Percentiles rank a stretch among this genome's conserved stretches.
These are phyloP conservation scores for Oriolus oriolus DNA, from an alignment of 2,113 vertebrate species.

Conservation along the genomic window DNA sequence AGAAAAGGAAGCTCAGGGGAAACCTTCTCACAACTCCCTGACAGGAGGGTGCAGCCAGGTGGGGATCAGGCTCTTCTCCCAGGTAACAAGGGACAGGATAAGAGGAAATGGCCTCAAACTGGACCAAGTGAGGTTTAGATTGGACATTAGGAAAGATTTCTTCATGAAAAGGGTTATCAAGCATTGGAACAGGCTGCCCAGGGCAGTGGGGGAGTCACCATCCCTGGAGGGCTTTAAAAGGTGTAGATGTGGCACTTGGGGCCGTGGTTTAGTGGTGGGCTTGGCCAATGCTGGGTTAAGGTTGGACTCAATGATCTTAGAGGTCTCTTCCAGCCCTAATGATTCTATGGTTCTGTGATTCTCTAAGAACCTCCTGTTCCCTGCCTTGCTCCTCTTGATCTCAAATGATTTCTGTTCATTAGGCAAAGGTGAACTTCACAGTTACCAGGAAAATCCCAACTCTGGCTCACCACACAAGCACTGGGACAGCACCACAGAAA, in stretches of 20 bases:
- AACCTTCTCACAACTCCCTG: neutral
- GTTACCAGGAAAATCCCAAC: neutral
- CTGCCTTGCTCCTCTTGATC: neutral
- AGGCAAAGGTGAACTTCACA: neutral
- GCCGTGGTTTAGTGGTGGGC: neutral
- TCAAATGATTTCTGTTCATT: neutral
- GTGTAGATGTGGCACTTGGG: neutral
- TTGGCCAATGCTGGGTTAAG: neutral
- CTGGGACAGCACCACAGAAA: neutral
- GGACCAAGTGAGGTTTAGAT: neutral
- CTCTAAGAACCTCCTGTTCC: neutral
- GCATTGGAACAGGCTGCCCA: neutral
- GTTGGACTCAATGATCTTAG: neutral
- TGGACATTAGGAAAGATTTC: neutral
- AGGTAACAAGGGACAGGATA: neutral
- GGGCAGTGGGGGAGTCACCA: neutral
- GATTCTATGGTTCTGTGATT: neutral
- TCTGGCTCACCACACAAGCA: neutral
- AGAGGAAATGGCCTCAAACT: neutral
- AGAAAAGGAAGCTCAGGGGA: neutral
- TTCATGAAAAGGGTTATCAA: neutral
- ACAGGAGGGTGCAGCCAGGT: neutral
- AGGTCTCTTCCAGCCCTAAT: neutral
- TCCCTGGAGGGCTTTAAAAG: neutral
- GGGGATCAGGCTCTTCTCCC: neutral